These are phyloP conservation scores for Trachelus iudaicus DNA, from an alignment of 2,888 invertebrate species.

Conservation along the genomic window DNA sequence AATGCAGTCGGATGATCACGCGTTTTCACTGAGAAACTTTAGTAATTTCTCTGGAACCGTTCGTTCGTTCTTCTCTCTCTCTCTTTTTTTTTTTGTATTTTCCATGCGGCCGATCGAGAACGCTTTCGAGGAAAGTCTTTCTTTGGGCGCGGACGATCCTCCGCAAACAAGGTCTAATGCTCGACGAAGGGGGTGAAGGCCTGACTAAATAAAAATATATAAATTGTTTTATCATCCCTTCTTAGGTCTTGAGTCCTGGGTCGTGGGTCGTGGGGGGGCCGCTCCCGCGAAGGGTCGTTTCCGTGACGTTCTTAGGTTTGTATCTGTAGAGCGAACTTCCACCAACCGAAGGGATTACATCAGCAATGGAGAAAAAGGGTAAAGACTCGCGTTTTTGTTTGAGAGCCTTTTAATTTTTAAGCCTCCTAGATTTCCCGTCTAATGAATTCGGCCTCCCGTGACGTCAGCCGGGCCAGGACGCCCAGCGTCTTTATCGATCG, in stretches of 20 bases:
- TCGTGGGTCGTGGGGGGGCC: conserved; percentile 1
- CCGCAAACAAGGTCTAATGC: conserved; percentile 18
- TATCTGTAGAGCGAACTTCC: conserved; percentile 5
- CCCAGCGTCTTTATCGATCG: conserved; percentile 49
- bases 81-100: background rate
- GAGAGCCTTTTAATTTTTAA: conserved; percentile 62
- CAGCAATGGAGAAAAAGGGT: conserved; percentile 33
- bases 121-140: background rate
- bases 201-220: conserved; percentile 21
- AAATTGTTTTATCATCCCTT: conserved; percentile 22
- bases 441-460: conserved; percentile 57
- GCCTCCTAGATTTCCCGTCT: conserved; percentile 49
- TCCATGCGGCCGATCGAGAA: background rate
- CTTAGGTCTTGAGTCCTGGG: conserved; percentile 4
- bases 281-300: background rate
- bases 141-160: conserved; percentile 13
- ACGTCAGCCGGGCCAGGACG: conserved; percentile 35
- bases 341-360: conserved; percentile 33
- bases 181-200: conserved; percentile 14
- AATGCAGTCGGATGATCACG: background rate
- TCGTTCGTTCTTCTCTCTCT: too few species aligned
- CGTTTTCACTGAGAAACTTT: conserved; percentile 9
- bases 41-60: background rate
- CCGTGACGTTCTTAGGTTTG: conserved; percentile 11
- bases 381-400: conserved; percentile 50